phyloP scores from a whole-genome alignment of 2,113 vertebrate species.

The Phyllostomus discolor region DNA sequence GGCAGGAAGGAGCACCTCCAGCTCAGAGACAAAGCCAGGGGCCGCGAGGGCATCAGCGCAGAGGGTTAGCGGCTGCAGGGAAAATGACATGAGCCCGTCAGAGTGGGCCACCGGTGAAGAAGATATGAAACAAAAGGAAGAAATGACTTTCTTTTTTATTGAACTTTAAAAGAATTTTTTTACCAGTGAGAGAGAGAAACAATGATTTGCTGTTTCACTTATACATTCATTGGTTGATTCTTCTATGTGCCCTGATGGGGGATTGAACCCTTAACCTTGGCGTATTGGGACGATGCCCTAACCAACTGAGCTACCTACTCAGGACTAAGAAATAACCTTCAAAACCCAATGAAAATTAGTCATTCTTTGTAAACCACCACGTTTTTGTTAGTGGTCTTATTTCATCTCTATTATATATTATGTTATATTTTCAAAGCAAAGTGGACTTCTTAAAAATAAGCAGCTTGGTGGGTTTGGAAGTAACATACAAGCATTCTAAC shows the following conservation, averaged over 20 bases:
- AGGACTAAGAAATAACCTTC: background rate
- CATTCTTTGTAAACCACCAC: background rate
- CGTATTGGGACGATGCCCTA: too few species aligned
- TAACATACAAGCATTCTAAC: background rate
- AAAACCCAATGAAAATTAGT: slow-evolving; percentile 6
- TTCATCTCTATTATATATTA: background rate
- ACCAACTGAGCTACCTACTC: background rate
- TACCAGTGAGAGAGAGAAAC: too few species aligned
- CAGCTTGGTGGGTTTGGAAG: background rate
- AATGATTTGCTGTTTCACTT: too few species aligned
- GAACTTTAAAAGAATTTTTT: too few species aligned
- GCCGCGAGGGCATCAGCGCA: background rate
- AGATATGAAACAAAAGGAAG: background rate
- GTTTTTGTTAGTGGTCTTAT: background rate
- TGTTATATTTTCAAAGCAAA: background rate
- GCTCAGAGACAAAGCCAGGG: background rate
- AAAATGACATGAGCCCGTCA: background rate
- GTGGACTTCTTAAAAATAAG: background rate
- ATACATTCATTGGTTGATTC: too few species aligned
- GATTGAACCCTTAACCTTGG: too few species aligned
- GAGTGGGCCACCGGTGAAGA: background rate
- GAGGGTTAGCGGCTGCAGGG: background rate
- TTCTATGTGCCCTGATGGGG: too few species aligned
- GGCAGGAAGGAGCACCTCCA: background rate
- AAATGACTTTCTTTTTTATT: background rate